A percentile compares a stretch with the other conserved stretches of the same genome.
phyloP scores from a whole-genome alignment of 2,113 vertebrate genomes.

The Catharus minimus region DNA sequence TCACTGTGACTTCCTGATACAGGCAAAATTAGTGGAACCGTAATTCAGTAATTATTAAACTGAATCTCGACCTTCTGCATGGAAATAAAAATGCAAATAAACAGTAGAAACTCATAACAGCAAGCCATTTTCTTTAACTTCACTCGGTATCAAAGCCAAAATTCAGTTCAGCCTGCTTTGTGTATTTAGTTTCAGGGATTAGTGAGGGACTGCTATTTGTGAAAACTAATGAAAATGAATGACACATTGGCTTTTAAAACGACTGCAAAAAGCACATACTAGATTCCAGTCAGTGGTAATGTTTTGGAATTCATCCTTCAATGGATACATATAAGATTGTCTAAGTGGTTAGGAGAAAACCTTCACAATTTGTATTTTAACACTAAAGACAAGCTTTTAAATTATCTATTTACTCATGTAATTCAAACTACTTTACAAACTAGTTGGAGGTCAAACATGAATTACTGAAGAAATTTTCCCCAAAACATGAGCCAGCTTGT shows the following conservation, averaged over 20 bases:
- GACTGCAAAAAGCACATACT: neutral
- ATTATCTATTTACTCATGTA: neutral
- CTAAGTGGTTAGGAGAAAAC: neutral
- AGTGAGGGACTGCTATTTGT: neutral
- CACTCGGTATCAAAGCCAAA: neutral
- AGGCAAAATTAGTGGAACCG: neutral
- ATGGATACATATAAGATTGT: neutral
- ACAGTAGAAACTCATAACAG: neutral
- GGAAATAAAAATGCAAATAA: neutral
- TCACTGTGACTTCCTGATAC: neutral
- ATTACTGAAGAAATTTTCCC: neutral
- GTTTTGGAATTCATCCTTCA: neutral
- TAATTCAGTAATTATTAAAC: neutral
- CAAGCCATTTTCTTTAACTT: neutral
- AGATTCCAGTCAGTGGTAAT: neutral
- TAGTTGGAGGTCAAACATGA: neutral
- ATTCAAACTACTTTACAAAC: neutral
- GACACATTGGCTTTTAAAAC: neutral
- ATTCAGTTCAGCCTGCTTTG: neutral
- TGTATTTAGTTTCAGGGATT: neutral
- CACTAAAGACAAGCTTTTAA: neutral
- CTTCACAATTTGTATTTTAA: neutral
- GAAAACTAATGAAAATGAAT: neutral
- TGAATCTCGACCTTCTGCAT: neutral
- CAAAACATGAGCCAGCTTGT: neutral